A percentile compares a stretch with the other conserved stretches of the same genome.
Evolutionary conservation across 2,113 vertebrate species (phyloP).

Genomic region (Pao palembangensis): DNA sequence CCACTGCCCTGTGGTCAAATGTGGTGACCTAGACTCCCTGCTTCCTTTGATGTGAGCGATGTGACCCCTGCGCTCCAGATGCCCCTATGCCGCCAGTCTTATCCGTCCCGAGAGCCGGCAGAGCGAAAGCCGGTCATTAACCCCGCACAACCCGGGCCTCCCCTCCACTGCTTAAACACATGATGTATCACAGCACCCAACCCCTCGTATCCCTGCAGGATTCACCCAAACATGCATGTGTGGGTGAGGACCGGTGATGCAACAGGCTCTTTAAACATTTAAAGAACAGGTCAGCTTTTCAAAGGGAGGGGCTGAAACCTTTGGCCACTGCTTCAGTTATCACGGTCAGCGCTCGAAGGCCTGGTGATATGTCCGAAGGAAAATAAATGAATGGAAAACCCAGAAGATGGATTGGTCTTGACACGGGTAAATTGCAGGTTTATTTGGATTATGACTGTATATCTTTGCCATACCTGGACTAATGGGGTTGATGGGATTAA

Average conservation of each 20-base stretch:
- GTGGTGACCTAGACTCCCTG: constrained; percentile 69
- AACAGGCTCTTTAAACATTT: constrained; percentile 74
- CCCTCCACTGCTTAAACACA: constrained; percentile 73
- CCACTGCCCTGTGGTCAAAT: constrained; percentile 52
- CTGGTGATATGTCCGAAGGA: constrained; percentile 57
- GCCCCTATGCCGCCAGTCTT: constrained; percentile 70
- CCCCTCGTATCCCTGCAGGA: constrained; percentile 23
- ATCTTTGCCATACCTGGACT: constrained; percentile 36
- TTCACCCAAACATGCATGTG: constrained; percentile 73
- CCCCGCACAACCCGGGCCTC: constrained; percentile 69
- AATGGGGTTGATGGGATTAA: constrained; percentile 30
- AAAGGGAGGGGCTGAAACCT: constrained; percentile 69
- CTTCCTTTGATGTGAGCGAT: constrained; percentile 78
- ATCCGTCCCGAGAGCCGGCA: constrained; percentile 68
- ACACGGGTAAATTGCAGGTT: constrained; percentile 45
- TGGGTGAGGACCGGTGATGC: constrained; percentile 71
- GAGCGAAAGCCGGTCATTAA: constrained; percentile 72
- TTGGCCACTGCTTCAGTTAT: constrained; percentile 74
- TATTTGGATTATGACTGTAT: constrained; percentile 64
- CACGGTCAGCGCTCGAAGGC: constrained; percentile 68
- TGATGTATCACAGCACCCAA: constrained; percentile 72
- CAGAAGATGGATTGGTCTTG: constrained; percentile 57
- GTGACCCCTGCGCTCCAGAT: constrained; percentile 73
- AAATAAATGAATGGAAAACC: constrained; percentile 65
- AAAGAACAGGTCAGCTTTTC: constrained; percentile 71